Base-by-base conservation (phyloP, 2,113 vertebrate species). In the Tiliqua scincoides region DNA sequence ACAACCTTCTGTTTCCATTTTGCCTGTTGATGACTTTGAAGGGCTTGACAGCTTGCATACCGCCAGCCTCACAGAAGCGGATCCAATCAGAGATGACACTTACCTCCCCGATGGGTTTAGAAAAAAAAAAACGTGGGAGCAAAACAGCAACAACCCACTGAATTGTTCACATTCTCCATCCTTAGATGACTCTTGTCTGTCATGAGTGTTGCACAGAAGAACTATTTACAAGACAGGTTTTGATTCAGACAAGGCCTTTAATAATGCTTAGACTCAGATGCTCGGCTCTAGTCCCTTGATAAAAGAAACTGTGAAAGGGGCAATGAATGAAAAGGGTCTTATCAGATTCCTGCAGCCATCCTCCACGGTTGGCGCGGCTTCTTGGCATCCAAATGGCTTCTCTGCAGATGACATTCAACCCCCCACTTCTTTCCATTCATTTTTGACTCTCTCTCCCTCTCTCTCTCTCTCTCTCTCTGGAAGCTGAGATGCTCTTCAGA, bases 261-360 rank as follows among this genome's bases (percentile, higher is more conserved):
- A 81, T 67, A 85, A 87, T 73, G 32, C 6, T 0, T 1, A 23
- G 37, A 74, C 79, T 65, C 27, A 74, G 74, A 62, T 85, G 88
- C 23, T 89, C 54, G 84, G 83, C 62, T 62, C 3, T 92, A 87
- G 89, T 88, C 32, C 27, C 90, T 88, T 90, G 71, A 82, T 85
- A 32, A 89, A 48, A 48, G 20, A 2, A 63, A 84, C 71, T 80
- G 3, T 2, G 79, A 20, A 52, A 59, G 27, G 32, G 59, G 86
- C 83, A 43, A 1, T 2, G 40, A 87, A 89, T 62, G 37, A 62
- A 79, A 43, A 83, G 57, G 30, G 82, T 14, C 12, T 90, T 88
- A 84, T 84, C 76, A 79, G 87, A 91, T 93, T 91, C 67, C 63
- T 73, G 84, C 74, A 86, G 91, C 27, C 85, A 88, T 30, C 73